phyloP scores from a whole-genome alignment of 2,113 vertebrate species.

The Nesogale talazaci region DNA sequence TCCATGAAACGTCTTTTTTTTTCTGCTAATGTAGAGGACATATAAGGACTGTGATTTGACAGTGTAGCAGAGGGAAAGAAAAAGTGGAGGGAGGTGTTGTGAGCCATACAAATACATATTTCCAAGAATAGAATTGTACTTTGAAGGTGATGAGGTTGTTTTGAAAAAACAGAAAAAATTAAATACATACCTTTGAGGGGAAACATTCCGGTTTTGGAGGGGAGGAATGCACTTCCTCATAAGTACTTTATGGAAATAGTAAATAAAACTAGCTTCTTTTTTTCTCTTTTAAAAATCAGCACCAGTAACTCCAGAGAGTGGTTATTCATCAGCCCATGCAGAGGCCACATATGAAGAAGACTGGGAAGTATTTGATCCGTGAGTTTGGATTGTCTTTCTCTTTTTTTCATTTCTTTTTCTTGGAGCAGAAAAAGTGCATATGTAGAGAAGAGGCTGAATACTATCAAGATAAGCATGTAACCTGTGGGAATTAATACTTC shows the following conservation, averaged over 20 bases:
- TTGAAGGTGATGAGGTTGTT: no score
- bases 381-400: constrained; percentile 77
- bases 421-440: not conserved
- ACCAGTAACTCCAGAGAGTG: constrained; percentile 93
- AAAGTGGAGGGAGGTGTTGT: no score
- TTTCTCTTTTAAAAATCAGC: constrained; percentile 86
- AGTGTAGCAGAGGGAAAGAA: no score
- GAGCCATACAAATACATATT: no score
- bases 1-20: no score
- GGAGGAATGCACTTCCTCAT: no score
- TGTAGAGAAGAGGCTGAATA: not conserved
- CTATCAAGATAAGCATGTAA: not conserved
- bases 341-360: constrained; percentile 98
- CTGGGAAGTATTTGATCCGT: constrained; percentile 99
- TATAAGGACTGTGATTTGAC: no score
- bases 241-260: constrained; percentile 13
- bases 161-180: no score
- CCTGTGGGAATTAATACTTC: not conserved
- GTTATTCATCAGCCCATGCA: constrained; percentile 94
- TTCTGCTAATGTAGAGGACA: no score
- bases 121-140: no score
- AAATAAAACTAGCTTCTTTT: constrained; percentile 59
- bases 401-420: not conserved
- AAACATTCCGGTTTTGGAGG: no score
- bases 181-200: no score